These are phyloP conservation scores for Macroteleia sp. DNA, from an alignment of 2,888 invertebrate species.

Conservation along the genomic window DNA sequence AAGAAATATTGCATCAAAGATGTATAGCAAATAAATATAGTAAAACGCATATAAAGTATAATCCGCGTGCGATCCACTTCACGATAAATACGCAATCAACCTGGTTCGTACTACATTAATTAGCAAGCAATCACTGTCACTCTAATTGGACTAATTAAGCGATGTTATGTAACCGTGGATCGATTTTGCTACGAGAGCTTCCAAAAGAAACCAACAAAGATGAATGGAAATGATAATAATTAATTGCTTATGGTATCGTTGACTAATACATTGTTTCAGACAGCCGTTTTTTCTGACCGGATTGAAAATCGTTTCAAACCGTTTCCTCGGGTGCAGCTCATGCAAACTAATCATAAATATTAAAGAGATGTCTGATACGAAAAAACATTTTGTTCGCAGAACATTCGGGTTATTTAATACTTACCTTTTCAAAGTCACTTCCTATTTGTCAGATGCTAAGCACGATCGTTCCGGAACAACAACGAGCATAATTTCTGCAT, in stretches of 20 bases:
- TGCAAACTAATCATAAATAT: constrained; percentile 56
- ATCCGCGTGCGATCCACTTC: constrained; percentile 48
- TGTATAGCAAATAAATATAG: too few species aligned
- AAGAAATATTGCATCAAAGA: too few species aligned
- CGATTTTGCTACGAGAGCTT: constrained; percentile 29
- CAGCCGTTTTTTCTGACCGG: constrained; percentile 16
- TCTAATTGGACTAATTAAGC: constrained; percentile 70
- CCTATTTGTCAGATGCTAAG: constrained; percentile 56
- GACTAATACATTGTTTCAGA: constrained; percentile 13
- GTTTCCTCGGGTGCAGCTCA: constrained; percentile 15
- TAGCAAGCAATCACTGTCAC: constrained; percentile 67
- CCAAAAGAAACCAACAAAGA: constrained; percentile 38
- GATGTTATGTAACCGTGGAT: constrained; percentile 53
- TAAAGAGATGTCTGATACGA: constrained; percentile 51
- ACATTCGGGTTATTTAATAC: constrained; percentile 51
- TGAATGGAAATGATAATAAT: constrained; percentile 40
- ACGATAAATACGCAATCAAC: constrained; percentile 55
- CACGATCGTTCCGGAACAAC: constrained; percentile 41
- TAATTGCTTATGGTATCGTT: constrained; percentile 43
- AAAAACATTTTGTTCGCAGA: constrained; percentile 52
- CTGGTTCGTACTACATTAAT: constrained; percentile 64
- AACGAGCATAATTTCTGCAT: constrained; percentile 49
- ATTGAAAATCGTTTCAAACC: constrained; percentile 20
- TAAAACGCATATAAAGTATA: too few species aligned
- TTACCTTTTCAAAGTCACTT: constrained; percentile 20